Conservation (phyloP, 1,140 invertebrate species). For the Zaprionus camerounensis region DNA sequence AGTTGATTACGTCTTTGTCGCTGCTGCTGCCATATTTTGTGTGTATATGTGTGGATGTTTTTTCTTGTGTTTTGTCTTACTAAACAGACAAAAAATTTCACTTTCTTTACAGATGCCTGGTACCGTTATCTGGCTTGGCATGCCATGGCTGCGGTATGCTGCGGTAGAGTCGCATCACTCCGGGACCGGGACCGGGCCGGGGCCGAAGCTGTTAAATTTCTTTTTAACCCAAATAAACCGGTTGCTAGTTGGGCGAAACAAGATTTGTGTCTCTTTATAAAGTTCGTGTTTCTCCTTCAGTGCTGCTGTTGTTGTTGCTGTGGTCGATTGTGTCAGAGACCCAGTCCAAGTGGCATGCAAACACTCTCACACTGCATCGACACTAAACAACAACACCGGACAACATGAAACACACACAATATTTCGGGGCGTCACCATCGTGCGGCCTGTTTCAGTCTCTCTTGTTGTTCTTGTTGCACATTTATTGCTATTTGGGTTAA, state of each 20-base stretch:
- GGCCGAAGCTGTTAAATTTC: conserved; percentile 59
- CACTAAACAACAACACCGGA: conserved; percentile 15
- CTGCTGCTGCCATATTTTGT: conserved; percentile 47
- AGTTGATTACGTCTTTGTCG: conserved; percentile 76
- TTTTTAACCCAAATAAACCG: conserved; percentile 81
- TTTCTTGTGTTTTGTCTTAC: conserved; percentile 26
- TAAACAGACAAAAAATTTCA: conserved; percentile 61
- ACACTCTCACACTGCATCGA: conserved; percentile 48
- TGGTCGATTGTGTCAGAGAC: conserved; percentile 53
- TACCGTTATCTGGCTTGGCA: conserved; percentile 55
- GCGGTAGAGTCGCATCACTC: conserved; percentile 44
- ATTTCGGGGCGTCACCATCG: conserved; percentile 34
- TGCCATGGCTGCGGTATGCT: background rate
- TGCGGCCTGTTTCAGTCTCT: conserved; percentile 32
- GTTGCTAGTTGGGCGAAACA: conserved; percentile 53
- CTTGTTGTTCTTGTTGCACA: conserved; percentile 34
- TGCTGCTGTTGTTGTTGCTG: conserved; percentile 20
- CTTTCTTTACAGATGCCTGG: conserved; percentile 68
- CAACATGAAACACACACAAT: conserved; percentile 11
- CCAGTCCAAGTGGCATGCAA: conserved; percentile 51
- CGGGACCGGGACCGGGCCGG: background rate
- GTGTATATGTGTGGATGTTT: conserved; percentile 20
- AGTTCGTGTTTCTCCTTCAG: conserved; percentile 14
- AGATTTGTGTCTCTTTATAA: conserved; percentile 50
- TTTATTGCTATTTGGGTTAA: conserved; percentile 67